phyloP scores from a whole-genome alignment of 35 echinoderm and acorn worm species.

The Anneissia japonica region DNA sequence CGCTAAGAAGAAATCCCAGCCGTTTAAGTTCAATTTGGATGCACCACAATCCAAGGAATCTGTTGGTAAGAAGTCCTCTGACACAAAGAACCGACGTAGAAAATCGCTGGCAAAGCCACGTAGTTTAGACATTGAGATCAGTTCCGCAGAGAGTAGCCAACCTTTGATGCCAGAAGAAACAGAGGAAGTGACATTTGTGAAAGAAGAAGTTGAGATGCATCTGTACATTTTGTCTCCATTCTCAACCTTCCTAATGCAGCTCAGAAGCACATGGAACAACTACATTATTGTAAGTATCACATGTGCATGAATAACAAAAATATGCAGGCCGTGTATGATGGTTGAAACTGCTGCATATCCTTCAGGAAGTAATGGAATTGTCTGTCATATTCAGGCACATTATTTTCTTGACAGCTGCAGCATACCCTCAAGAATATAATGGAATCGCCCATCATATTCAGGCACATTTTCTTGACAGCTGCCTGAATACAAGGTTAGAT shows the following conservation, averaged over 20 bases:
- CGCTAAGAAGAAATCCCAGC: slow-evolving; percentile 60
- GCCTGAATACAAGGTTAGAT: no score
- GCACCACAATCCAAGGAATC: background rate
- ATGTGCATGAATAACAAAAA: no score
- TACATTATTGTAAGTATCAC: slow-evolving; percentile 86
- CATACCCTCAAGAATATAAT: no score
- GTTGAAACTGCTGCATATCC: no score
- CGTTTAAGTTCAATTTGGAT: slow-evolving; percentile 58
- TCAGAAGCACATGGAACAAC: slow-evolving; percentile 96
- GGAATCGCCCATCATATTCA: no score
- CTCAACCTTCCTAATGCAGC: slow-evolving; percentile 88
- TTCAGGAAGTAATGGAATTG: no score
- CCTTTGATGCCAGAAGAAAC: background rate
- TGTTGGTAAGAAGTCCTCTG: background rate
- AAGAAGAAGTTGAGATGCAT: slow-evolving; percentile 57
- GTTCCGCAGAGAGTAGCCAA: background rate
- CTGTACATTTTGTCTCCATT: slow-evolving; percentile 70
- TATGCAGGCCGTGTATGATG: no score
- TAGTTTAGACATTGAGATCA: background rate
- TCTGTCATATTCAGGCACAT: no score
- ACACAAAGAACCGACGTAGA: background rate
- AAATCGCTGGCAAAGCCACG: background rate
- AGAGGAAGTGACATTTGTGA: background rate
- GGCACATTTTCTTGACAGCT: no score
- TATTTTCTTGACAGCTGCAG: no score